These are phyloP conservation scores for Brachionus rubens DNA, from an alignment of 1,140 invertebrate species.

Conservation along the genomic window DNA sequence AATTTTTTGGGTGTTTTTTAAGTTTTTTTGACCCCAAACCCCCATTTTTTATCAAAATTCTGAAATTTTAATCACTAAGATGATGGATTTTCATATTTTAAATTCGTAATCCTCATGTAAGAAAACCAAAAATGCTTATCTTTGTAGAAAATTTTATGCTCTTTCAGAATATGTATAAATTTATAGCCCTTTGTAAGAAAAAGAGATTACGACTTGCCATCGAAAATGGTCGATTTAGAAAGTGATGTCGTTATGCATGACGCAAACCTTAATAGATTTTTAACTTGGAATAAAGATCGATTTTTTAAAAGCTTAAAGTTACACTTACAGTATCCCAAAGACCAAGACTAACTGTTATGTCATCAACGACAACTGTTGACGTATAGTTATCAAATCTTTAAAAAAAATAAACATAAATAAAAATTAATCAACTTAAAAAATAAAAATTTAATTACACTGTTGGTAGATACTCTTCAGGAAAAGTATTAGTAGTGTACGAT, in stretches of 20 bases:
- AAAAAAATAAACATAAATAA: neutral
- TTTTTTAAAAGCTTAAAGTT: neutral
- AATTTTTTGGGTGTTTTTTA: too few species aligned
- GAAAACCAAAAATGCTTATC: neutral
- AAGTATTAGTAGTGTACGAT: conserved; percentile 75
- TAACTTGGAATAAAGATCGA: too few species aligned
- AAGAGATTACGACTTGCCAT: too few species aligned
- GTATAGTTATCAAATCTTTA: conserved; percentile 91
- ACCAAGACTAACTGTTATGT: conserved; percentile 88
- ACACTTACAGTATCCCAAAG: conserved; percentile 55
- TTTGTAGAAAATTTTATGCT: neutral
- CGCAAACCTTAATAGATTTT: too few species aligned
- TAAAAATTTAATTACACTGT: conserved; percentile 44
- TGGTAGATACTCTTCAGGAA: conserved; percentile 64
- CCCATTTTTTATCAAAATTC: too few species aligned
- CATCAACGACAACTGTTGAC: conserved; percentile 99
- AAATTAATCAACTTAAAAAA: neutral
- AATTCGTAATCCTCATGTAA: too few species aligned
- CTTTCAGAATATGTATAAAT: neutral
- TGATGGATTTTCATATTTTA: too few species aligned
- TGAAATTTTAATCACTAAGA: too few species aligned
- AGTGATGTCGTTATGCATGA: too few species aligned
- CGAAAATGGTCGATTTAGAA: too few species aligned
- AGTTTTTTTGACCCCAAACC: too few species aligned
- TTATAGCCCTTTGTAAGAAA: neutral